Base-by-base conservation (phyloP, 2,888 invertebrate genomes). In the Shargacucullia verbasci region DNA sequence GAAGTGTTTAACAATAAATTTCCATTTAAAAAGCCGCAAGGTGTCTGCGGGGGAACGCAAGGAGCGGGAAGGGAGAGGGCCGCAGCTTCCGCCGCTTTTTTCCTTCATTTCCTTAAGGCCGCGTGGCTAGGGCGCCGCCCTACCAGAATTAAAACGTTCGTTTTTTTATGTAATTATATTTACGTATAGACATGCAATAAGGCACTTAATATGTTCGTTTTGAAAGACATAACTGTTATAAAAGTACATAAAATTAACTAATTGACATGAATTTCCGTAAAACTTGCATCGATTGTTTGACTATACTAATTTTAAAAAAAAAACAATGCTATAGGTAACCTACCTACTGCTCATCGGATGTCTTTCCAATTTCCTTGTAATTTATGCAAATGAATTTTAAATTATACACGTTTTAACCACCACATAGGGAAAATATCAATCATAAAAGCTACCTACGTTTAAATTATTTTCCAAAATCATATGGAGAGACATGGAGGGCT, bases 1-100 rank as follows among this genome's bases (percentile, higher is more conserved):
- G 91, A 90, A 93, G 92, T 93, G 92, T 91, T 92, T 89, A 90
- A 92, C 92, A 92, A 94, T 93, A 93, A 92, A 94, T 94, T 92
- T 93, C 92, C 92, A 92, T 93, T 93, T 94, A 93, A 92, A 93
- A 92, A 91, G 91, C 92, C 91, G 83, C 91, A 91, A 91, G 88
- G 88, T 73, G 79, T 67, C 66, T 57, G 69, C 59, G 64, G 71
- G 53, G 55, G 15, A 43, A 46, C 20, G 70, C 55, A 47, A 67
- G 70, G 48, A 66, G 75, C 58, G 59, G 40, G 68, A 78, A 66
- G 70, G 69, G 60, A 66, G 80, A 79, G 85, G 84, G 81, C 78
- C 73, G 70, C 82, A 84, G 86, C 88, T 91, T 93, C 92, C 93
- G 92, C 82, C 87, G 89, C 91, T 90, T 94, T 93, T 93, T 94